Conservation (phyloP, 1,140 invertebrate genomes). For the Elymnias hypermnestra region DNA sequence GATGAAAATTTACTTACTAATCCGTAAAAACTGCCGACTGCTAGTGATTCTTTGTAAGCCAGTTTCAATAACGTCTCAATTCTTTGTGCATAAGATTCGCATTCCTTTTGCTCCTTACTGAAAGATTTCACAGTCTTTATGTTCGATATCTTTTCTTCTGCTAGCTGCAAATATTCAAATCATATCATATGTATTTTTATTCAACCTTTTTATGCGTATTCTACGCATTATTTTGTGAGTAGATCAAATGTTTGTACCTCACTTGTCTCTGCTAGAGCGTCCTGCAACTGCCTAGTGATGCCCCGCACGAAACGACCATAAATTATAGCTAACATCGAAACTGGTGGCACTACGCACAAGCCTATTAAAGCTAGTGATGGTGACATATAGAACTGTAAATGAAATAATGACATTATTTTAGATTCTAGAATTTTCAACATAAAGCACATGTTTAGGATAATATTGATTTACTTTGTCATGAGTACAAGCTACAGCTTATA, state of each 20-base stretch:
- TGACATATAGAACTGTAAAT: constrained; percentile 89
- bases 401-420: no score
- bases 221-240: no score
- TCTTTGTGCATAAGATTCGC: constrained; percentile 81
- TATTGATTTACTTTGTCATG: no score
- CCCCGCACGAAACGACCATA: constrained; percentile 93
- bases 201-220: no score
- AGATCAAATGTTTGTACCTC: no score
- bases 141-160: constrained; percentile 95
- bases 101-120: constrained; percentile 89
- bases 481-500: no score
- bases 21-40: constrained; percentile 93
- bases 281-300: constrained; percentile 90
- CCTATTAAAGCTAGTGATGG: constrained; percentile 91
- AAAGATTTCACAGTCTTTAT: constrained; percentile 96
- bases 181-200: not conserved
- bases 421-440: no score
- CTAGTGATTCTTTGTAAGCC: constrained; percentile 91
- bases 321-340: constrained; percentile 89
- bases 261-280: constrained; percentile 88
- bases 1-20: constrained; percentile 78
- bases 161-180: constrained; percentile 77
- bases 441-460: no score
- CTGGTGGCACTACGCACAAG: constrained; percentile 90
- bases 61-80: constrained; percentile 86